Evolutionary conservation across 1,140 invertebrate genomes (phyloP), one percentile per base, ranked within the genome.

Genomic region (Antheraea mylitta): DNA sequence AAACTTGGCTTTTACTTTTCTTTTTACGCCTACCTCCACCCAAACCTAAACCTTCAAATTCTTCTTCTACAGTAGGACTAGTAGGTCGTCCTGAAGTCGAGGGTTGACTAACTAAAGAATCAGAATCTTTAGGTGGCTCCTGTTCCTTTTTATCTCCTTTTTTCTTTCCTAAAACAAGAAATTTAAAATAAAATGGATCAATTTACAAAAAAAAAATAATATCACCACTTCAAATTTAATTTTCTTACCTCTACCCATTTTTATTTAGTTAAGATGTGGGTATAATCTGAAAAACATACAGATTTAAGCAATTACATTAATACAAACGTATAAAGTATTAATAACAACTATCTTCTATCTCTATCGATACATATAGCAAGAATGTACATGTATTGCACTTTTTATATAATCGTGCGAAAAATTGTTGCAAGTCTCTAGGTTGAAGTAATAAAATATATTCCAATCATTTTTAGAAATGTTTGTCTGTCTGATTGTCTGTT

Each of bases 161-260:
- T 60, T 87, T 87, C 67, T 82, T 85, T 16, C 80, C 83, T 81
- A 65, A 73, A 64, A 63, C 68, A 66, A 42, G 38, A 58, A 67
- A 3, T 60, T 36, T 36, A 16, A 16, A 67, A 58, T 59, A 67
- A 38, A 36, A 36, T 16, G 37, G 16, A 38, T 64, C 13, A 37
- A 18, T 30, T 16, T 53, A 53, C 6, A 11, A 53, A 4, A 0
- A 37, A 16, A 53, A 61, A 4, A 3, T 42, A 4, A 42, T 42
- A 11, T 42, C 7, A 8, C 60, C 38, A 64, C 18, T 48, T 48
- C 42, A 45, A 36, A 45, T 22, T 58, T 0, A 53, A 22, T 4
- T 19, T 60, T 19, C 66, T 71, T 67, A 71, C 69, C 69, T 71
- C 53, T 67, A 9, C 45, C 65, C 69, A 71, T 71, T 36, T 67